These are phyloP conservation scores for Dolomedes plantarius DNA, from an alignment of 2,888 invertebrate species.

Conservation along the genomic window DNA sequence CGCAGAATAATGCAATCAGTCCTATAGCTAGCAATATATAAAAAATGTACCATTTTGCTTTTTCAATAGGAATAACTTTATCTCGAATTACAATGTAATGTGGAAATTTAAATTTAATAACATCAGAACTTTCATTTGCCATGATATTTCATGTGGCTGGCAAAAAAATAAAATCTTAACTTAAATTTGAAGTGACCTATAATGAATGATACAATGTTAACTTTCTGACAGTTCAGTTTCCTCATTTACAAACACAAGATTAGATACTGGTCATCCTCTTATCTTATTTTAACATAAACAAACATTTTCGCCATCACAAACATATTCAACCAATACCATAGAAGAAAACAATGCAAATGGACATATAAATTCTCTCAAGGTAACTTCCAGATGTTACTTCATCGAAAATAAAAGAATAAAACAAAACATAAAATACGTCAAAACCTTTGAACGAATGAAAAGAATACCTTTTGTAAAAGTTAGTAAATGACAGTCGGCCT, in stretches of 20 bases:
- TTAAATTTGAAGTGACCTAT: neutral
- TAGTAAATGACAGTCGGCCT: neutral
- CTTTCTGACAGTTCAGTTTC: neutral
- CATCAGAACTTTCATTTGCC: neutral
- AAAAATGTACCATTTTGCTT: slow-evolving; percentile 59
- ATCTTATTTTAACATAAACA: neutral
- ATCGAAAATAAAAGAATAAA: neutral
- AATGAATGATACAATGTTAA: neutral
- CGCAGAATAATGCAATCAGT: slow-evolving; percentile 48
- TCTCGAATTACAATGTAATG: slow-evolving; percentile 30
- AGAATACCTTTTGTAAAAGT: slow-evolving; percentile 15
- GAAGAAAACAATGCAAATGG: neutral
- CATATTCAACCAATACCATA: neutral
- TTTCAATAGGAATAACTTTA: slow-evolving; percentile 40
- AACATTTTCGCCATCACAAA: neutral
- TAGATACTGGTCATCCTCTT: neutral
- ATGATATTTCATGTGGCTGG: neutral
- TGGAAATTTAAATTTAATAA: slow-evolving; percentile 38
- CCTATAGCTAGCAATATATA: slow-evolving; percentile 1
- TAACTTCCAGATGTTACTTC: neutral
- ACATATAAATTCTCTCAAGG: neutral
- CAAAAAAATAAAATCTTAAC: neutral
- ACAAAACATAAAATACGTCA: neutral
- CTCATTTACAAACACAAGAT: neutral
- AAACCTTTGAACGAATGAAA: neutral